These are phyloP conservation scores for Nyctibius bracteatus DNA, from an alignment of 2,113 vertebrate genomes.

Conservation along the genomic window DNA sequence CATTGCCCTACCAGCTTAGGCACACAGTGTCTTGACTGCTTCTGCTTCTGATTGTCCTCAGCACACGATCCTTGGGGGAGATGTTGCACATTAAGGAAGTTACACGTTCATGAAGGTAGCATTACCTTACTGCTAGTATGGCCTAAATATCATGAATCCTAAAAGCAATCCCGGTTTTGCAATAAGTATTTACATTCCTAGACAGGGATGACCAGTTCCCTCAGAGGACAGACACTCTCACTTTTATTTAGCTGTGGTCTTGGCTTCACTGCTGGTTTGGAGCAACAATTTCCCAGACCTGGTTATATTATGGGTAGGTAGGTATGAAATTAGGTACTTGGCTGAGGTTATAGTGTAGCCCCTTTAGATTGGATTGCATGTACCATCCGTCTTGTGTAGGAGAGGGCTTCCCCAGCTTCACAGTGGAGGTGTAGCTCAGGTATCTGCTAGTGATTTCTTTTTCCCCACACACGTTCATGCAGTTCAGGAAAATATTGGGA, in stretches of 20 bases:
- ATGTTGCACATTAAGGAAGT: not conserved
- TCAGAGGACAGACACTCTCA: accelerated
- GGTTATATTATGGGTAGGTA: not conserved
- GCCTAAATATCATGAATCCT: not conserved
- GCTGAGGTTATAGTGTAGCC: not conserved
- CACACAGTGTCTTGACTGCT: accelerated
- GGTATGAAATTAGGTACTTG: not conserved
- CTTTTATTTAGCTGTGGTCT: not conserved
- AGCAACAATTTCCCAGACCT: not conserved
- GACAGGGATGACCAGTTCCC: not conserved
- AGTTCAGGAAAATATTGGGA: not conserved
- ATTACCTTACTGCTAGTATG: not conserved
- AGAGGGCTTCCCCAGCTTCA: not conserved
- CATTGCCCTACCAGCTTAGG: not conserved
- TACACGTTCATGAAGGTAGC: not conserved
- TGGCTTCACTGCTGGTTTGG: not conserved
- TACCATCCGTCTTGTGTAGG: not conserved
- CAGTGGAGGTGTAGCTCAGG: not conserved
- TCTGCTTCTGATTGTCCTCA: not conserved
- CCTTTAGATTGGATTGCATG: not conserved
- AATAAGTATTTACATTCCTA: not conserved
- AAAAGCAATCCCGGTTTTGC: not conserved
- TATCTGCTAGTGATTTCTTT: not conserved
- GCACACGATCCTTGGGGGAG: not conserved
- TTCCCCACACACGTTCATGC: not conserved